Evolutionary conservation across 2,797 vertebrate genomes (phyloP).

Genomic region (Peromyscus eremicus): DNA sequence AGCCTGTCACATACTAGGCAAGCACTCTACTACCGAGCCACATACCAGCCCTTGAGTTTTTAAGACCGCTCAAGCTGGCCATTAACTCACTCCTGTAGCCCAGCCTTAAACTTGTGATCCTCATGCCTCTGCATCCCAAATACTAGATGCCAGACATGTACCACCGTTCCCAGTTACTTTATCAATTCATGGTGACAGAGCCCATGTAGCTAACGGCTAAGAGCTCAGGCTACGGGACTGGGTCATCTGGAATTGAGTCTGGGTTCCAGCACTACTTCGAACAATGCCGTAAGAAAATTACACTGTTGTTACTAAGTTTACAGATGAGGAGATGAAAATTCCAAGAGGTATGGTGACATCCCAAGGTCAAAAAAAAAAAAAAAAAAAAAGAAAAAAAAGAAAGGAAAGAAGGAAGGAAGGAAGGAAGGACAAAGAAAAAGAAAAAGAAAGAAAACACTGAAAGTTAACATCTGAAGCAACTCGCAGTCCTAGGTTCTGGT

Average conservation of each 20-base stretch:
- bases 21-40: not conserved
- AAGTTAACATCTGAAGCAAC: not conserved
- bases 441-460: not conserved
- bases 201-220: not conserved
- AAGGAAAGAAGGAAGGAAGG: no score
- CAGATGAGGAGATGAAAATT: conserved; percentile 17
- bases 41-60: not conserved
- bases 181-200: not conserved
- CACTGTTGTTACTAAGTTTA: not conserved
- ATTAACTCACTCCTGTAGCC: not conserved
- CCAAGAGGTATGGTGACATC: not conserved
- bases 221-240: not conserved
- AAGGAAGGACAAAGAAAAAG: no score
- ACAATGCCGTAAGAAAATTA: not conserved
- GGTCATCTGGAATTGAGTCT: not conserved
- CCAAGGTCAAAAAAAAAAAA: not conserved
- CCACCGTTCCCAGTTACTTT: not conserved
- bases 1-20: not conserved
- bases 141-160: not conserved
- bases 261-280: not conserved
- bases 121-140: not conserved
- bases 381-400: no score
- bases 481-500: not conserved
- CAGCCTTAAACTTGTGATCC: not conserved
- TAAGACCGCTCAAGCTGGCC: not conserved